Base-by-base conservation (phyloP, 2,113 vertebrate genomes). In the Grantiella picta region DNA sequence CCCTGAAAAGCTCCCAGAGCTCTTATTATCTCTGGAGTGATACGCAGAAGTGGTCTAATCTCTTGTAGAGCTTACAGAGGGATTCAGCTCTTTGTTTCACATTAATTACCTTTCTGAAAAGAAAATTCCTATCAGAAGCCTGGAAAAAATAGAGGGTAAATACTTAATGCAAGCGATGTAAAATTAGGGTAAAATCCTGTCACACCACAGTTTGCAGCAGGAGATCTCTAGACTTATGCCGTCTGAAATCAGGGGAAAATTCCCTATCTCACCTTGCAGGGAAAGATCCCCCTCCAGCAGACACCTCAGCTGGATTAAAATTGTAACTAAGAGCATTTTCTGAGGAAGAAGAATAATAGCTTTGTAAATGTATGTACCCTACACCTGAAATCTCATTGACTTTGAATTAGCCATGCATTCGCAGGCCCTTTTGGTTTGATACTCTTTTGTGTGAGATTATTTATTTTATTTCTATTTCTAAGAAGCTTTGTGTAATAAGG, bases 401-500 rank as follows among this genome's bases (percentile, higher is more conserved):
- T 97, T 88, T 95, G 90, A 95, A 93, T 96, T 93, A 71, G 60
- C 76, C 29, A 4, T 57, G 75, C 56, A 64, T 89, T 86, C 1
- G 1, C 56, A 78, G 40, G 35, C 29, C 25, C 50, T 81, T 88
- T 90, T 0, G 0, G 13, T 78, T 69, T 90, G 72, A 66, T 23
- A 53, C 33, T 53, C 79, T 78, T 94, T 90, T 93, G 72, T 92
- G 60, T 27, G 68, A 80, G 76, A 93, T 94, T 90, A 93, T 92
- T 96, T 94, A 96, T 94, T 92, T 92, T 85, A 91, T 81, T 95
- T 76, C 81, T 59, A 12, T 82, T 94, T 89, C 90, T 96, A 96
- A 96, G 94, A 83, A 83, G 95, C 90, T 96, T 94, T 95, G 88
- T 96, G 75, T 93, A 95, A 93, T 95, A 93, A 92, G 82, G 85